phyloP scores from a whole-genome alignment of 2,888 invertebrate species.

The Chrysolina americana region DNA sequence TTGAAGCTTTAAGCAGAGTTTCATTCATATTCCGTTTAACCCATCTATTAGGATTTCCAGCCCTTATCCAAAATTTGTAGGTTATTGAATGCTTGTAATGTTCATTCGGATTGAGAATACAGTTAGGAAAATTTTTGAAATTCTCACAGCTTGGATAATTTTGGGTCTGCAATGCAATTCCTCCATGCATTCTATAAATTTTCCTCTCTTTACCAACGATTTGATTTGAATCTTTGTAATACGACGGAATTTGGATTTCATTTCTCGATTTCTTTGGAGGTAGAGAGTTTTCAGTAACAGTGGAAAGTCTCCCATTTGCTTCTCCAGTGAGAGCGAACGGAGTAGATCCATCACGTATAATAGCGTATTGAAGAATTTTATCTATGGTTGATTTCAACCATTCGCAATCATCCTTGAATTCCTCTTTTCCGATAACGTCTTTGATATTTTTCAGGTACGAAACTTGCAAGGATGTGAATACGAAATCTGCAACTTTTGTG shows the following conservation, averaged over 20 bases:
- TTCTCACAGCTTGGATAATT: conserved; percentile 92
- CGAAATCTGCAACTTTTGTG: conserved; percentile 18
- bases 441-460: conserved; percentile 52
- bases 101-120: conserved; percentile 80
- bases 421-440: conserved; percentile 47
- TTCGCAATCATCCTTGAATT: conserved; percentile 44
- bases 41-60: conserved; percentile 61
- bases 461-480: conserved; percentile 49
- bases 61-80: conserved; percentile 79
- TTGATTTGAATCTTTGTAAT: conserved; percentile 49
- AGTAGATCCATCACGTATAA: background rate
- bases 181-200: conserved; percentile 75
- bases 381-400: conserved; percentile 44
- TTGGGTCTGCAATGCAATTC: conserved; percentile 90
- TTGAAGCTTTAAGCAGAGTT: background rate
- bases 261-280: background rate
- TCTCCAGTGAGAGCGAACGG: background rate
- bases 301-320: background rate
- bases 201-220: conserved; percentile 77
- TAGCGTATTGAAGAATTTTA: conserved; percentile 28
- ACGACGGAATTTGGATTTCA: conserved; percentile 48
- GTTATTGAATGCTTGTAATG: conserved; percentile 80
- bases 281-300: background rate
- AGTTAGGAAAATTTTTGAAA: conserved; percentile 82
- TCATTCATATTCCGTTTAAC: conserved; percentile 56